A percentile compares a stretch with the other conserved stretches of the same genome.
Conservation (phyloP, 2,888 invertebrate species). For the Drosophila fungiperda region DNA sequence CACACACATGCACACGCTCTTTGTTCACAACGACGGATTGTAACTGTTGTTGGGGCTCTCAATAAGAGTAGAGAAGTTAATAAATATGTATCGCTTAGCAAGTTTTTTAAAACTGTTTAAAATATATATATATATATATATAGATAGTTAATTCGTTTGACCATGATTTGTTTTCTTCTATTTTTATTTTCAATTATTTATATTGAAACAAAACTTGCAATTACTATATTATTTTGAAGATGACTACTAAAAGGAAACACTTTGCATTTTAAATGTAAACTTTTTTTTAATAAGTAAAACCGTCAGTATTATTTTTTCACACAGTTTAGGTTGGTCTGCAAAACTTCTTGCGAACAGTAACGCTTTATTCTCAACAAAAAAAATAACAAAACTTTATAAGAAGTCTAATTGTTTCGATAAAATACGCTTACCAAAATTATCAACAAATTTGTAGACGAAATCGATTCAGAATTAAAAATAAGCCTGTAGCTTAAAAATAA, state of each 20-base stretch:
- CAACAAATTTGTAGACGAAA: slow-evolving; percentile 41
- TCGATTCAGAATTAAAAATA: slow-evolving; percentile 72
- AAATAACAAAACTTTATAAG: background rate
- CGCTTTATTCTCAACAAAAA: background rate
- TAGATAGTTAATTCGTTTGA: background rate
- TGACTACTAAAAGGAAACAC: background rate
- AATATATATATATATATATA: no score
- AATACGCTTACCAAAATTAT: background rate
- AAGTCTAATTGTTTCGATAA: background rate
- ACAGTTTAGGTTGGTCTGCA: background rate
- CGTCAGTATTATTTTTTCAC: background rate
- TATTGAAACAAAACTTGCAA: background rate
- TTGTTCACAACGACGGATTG: slow-evolving; percentile 8
- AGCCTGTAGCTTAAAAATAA: slow-evolving; percentile 67
- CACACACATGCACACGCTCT: slow-evolving; percentile 9
- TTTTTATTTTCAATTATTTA: background rate
- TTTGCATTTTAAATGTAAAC: background rate
- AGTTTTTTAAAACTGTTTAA: background rate
- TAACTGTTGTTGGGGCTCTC: slow-evolving; percentile 3
- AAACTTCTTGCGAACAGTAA: background rate
- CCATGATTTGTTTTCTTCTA: background rate
- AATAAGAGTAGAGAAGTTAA: background rate
- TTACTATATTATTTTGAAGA: background rate
- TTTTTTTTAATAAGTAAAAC: background rate
- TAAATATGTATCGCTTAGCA: background rate